phyloP scores from a whole-genome alignment of 1,140 invertebrate species.

The Scaptomyza hsui region DNA sequence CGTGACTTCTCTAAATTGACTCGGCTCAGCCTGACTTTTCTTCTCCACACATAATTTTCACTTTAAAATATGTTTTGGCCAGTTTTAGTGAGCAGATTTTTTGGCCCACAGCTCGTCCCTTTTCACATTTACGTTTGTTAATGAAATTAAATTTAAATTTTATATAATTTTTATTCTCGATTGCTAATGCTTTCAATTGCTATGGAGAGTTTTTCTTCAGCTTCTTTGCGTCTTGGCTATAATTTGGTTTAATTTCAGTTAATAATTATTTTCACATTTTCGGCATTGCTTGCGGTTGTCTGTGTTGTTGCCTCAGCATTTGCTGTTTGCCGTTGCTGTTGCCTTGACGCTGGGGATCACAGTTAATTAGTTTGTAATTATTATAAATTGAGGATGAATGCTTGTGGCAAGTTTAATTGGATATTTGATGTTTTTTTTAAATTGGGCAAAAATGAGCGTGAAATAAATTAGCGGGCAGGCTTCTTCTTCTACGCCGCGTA shows the following conservation, averaged over 20 bases:
- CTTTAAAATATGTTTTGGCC: slow-evolving; percentile 50
- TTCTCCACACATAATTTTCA: slow-evolving; percentile 18
- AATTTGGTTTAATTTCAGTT: slow-evolving; percentile 82
- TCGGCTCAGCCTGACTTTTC: slow-evolving; percentile 21
- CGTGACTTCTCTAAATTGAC: slow-evolving; percentile 66
- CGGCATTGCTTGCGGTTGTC: slow-evolving; percentile 72
- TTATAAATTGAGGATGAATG: slow-evolving; percentile 83
- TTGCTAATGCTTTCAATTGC: slow-evolving; percentile 54
- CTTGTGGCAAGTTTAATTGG: slow-evolving; percentile 83
- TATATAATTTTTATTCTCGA: slow-evolving; percentile 39
- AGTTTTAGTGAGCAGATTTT: slow-evolving; percentile 77
- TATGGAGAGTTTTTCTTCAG: slow-evolving; percentile 35
- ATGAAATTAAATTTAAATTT: slow-evolving; percentile 69
- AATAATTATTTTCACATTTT: slow-evolving; percentile 82
- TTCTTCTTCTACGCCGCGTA: slow-evolving; percentile 9
- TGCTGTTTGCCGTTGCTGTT: slow-evolving; percentile 35
- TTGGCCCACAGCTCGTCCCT: slow-evolving; percentile 14
- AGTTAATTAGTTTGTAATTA: slow-evolving; percentile 83
- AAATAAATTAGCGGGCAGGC: slow-evolving; percentile 59
- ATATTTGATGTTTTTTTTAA: slow-evolving; percentile 78
- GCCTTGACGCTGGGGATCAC: slow-evolving; percentile 67
- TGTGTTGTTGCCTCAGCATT: too few species aligned
- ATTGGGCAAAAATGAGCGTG: slow-evolving; percentile 69
- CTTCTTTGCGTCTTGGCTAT: slow-evolving; percentile 30
- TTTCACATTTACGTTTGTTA: slow-evolving; percentile 57